phyloP scores from a whole-genome alignment of 2,797 vertebrate species.

The Thalassophryne amazonica region DNA sequence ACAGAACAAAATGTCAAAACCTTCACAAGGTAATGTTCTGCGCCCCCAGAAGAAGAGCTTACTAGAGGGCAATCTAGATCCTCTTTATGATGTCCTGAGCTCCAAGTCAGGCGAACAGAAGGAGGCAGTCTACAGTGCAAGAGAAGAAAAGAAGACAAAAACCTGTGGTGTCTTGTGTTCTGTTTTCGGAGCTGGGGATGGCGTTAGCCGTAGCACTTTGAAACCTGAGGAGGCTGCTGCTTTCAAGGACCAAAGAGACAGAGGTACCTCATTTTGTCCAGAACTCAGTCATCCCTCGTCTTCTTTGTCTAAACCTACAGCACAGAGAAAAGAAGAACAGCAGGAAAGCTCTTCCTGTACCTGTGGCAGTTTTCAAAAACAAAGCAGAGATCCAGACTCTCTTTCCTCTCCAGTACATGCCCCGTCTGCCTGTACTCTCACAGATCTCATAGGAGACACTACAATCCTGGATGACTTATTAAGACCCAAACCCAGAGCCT shows the following conservation, averaged over 20 bases:
- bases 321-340: conserved; percentile 14
- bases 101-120: conserved; percentile 49
- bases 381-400: neutral
- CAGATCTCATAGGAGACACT: conserved; percentile 89
- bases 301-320: conserved; percentile 44
- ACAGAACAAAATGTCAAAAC: conserved; percentile 19
- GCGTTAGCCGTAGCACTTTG: conserved; percentile 57
- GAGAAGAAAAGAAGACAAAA: conserved; percentile 60
- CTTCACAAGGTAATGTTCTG: conserved; percentile 10
- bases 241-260: conserved; percentile 45
- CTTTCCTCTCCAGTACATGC: neutral
- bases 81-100: conserved; percentile 28
- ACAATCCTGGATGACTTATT: conserved; percentile 90
- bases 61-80: conserved; percentile 30
- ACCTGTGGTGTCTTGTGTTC: conserved; percentile 51
- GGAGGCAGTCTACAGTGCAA: conserved; percentile 42
- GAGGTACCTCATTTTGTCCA: conserved; percentile 53
- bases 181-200: conserved; percentile 46
- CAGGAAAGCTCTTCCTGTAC: conserved; percentile 13
- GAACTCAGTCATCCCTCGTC: conserved; percentile 38
- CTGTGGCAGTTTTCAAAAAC: conserved; percentile 14
- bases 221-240: conserved; percentile 44
- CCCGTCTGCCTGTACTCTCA: conserved; percentile 48
- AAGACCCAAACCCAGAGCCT: conserved; percentile 63
- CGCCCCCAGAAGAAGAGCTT: conserved; percentile 25